Evolutionary conservation across 2,888 invertebrate genomes (phyloP), one percentile per base, ranked within the genome.

Genomic region (Lochmaea capreae): DNA sequence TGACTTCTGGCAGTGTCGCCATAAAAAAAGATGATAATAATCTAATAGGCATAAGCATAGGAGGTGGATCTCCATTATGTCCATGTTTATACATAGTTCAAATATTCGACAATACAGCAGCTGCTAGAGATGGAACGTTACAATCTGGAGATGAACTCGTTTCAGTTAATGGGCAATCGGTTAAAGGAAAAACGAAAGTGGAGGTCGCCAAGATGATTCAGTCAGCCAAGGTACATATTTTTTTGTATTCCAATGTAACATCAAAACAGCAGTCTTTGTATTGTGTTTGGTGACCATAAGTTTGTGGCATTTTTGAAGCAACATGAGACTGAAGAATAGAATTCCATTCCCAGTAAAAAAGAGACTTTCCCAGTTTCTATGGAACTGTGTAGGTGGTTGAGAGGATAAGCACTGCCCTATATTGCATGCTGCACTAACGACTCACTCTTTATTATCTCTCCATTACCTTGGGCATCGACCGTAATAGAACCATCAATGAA

Each of bases 121-220:
- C 98, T 0, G 92, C 96, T 0, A 91, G 91, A 81, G 98, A 99
- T 85, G 98, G 97, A 0, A 97, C 97, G 0, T 87, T 99, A 8
- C 97, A 98, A 85, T 95, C 98, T 72, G 99, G 99, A 0, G 99
- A 99, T 87, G 99, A 99, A 86, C 89, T 99, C 74, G 94, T 98
- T 0, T 97, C 97, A 0, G 96, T 99, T 2, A 98, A 97, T 85
- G 95, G 95, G 0, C 93, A 94, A 76, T 92, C 95, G 0, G 97
- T 99, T 0, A 98, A 98, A 85, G 98, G 98, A 8, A 96, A 97
- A 87, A 97, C 97, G 0, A 99, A 99, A 89, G 95, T 97, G 0
- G 98, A 99, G 88, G 99, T 99, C 2, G 99, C 99, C n/a, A 96
- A 98, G 87, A 95, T 99, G 95, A 99, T 99, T 82, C 99, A 99